These are phyloP conservation scores for Brachypterus glaber DNA, from an alignment of 2,888 invertebrate genomes.

Conservation along the genomic window DNA sequence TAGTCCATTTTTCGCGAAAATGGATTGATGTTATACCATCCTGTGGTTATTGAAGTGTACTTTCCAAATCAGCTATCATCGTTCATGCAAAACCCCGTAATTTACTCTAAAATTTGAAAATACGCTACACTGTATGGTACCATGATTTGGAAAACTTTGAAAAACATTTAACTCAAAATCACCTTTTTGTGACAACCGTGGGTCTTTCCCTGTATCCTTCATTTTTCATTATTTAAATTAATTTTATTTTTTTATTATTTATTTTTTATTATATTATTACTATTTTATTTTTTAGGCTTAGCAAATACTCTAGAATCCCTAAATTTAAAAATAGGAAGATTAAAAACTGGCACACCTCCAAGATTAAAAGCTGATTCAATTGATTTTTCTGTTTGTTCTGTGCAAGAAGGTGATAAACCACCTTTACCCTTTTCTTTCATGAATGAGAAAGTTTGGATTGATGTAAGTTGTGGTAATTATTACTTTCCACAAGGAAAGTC, in stretches of 20 bases:
- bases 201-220: neutral
- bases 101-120: no score
- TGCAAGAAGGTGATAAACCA: constrained; percentile 53
- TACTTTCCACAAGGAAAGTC: neutral
- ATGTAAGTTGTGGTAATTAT: no score
- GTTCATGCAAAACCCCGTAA: no score
- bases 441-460: constrained; percentile 66
- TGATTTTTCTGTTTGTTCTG: constrained; percentile 49
- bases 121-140: no score
- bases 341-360: constrained; percentile 86
- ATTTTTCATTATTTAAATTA: constrained; percentile 1
- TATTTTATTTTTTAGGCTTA: constrained; percentile 44
- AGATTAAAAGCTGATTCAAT: constrained; percentile 59
- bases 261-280: constrained; percentile 6
- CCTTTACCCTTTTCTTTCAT: constrained; percentile 75
- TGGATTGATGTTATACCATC: no score
- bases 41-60: no score
- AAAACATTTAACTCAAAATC: no score
- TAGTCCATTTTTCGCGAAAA: no score
- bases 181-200: neutral
- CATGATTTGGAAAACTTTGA: no score
- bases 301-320: constrained; percentile 61
- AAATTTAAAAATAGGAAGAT: constrained; percentile 64
- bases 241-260: constrained; percentile 2
- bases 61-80: no score